Percentiles rank a stretch among this genome's conserved stretches.
Evolutionary conservation across 2,888 invertebrate genomes (phyloP).

Genomic region (Morpho helenor): DNA sequence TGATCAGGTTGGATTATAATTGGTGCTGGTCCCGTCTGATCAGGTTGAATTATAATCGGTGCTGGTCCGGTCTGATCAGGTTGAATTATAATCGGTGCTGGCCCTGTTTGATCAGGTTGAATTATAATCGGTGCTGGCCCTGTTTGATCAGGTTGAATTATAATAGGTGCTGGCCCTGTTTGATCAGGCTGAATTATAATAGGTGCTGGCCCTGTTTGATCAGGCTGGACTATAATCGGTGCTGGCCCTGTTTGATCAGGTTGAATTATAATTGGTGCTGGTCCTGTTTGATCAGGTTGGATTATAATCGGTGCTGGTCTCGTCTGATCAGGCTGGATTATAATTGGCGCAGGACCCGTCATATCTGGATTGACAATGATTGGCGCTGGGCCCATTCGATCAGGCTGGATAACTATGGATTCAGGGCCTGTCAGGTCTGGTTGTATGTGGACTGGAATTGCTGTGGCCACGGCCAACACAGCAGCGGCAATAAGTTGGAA

Average conservation of each 20-base stretch:
- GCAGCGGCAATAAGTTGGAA: conserved; percentile 24
- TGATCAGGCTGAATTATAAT: not conserved
- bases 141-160: conserved; percentile 9
- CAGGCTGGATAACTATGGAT: conserved; percentile 2
- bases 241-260: conserved; percentile 6
- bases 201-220: not conserved
- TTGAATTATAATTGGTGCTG: conserved; percentile 13
- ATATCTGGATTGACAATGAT: conserved; percentile 14
- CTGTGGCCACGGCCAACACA: conserved; percentile 24
- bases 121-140: too few relatives aligned
- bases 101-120: too few relatives aligned
- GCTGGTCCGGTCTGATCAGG: too few relatives aligned
- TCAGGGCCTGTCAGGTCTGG: conserved; percentile 13
- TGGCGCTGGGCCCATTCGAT: conserved; percentile 10
- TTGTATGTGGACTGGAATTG: conserved; percentile 20
- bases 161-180: conserved; percentile 4
- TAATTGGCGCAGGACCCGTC: not conserved
- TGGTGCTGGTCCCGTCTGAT: too few relatives aligned
- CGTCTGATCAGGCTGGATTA: conserved; percentile 1
- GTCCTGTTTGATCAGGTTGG: not conserved
- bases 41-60: too few relatives aligned
- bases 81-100: too few relatives aligned
- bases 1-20: too few relatives aligned
- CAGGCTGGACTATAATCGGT: not conserved
- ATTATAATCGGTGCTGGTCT: not conserved